Percentiles rank a stretch among this genome's conserved stretches.
Evolutionary conservation across 2,113 vertebrate species (phyloP).

Genomic region (Erinaceus europaeus): DNA sequence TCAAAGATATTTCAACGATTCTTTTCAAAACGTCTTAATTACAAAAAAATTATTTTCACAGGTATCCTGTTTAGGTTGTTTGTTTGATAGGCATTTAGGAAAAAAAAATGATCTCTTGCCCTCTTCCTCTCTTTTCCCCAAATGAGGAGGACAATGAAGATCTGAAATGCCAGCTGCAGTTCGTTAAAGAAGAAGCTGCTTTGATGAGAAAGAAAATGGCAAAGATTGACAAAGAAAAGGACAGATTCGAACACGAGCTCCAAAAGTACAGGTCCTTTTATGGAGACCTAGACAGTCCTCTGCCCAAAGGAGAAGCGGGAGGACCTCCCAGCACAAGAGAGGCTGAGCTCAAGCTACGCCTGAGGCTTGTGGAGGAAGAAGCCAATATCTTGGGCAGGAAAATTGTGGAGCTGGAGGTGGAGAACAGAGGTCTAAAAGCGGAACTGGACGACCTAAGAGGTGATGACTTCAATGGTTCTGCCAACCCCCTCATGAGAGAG

Average conservation of each 20-base stretch:
- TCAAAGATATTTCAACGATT: neutral
- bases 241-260: slow-evolving; percentile 96
- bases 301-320: slow-evolving; percentile 97
- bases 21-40: neutral
- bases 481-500: slow-evolving; percentile 87
- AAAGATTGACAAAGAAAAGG: slow-evolving; percentile 98
- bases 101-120: neutral
- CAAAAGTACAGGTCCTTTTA: slow-evolving; percentile 98
- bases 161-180: slow-evolving; percentile 96
- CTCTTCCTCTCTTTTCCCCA: slow-evolving; percentile 24
- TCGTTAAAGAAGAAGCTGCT: slow-evolving; percentile 96
- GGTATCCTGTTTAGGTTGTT: neutral
- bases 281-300: slow-evolving; percentile 96
- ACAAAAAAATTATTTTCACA: neutral
- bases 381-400: slow-evolving; percentile 98
- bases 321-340: slow-evolving; percentile 97
- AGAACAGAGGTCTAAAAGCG: slow-evolving; percentile 97
- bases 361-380: slow-evolving; percentile 97
- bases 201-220: slow-evolving; percentile 99
- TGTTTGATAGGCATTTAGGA: neutral
- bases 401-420: slow-evolving; percentile 98
- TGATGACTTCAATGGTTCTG: slow-evolving; percentile 88
- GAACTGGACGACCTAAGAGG: slow-evolving; percentile 97
- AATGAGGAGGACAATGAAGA: slow-evolving; percentile 96
- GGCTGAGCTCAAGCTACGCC: slow-evolving; percentile 95